Evolutionary conservation across 1,140 invertebrate genomes (phyloP), one percentile per base, ranked within the genome.

Genomic region (Dendroctonus ponderosae): DNA sequence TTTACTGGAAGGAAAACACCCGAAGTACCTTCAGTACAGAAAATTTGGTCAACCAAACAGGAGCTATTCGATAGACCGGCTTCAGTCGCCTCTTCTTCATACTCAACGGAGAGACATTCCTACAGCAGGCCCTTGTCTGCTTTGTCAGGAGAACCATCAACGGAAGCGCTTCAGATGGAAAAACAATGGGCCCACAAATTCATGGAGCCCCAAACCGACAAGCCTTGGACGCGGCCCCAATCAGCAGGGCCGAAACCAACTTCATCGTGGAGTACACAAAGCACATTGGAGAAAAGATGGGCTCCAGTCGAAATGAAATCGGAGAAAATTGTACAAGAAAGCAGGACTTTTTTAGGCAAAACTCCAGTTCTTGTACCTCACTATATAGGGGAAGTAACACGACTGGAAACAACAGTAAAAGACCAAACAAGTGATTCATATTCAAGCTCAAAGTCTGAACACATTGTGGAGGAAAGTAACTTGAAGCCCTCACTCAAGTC

Each of bases 101-200:
- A 73, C 50, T 71, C 71, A 0, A 56, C 46, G 7, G 71, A 72
- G 48, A 70, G 68, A 64, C 71, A 71, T 8, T 63, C 40, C 52
- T 66, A 61, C 11, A 64, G 62, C 12, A 66, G 67, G 63, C 70
- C 70, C 1, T 54, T 69, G 4, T 69, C 70, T n/a, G 59, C 69
- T 14, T 26, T 66, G 49, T 72, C 71, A 5, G 58, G 62, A 39
- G 72, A 74, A 66, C 83, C 83, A 5, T 84, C 84, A 5, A 53
- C 78, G 0, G 83, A 86, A 72, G 85, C 74, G 0, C 52, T 86
- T 57, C 76, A 80, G 12, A 86, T 87, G 85, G 85, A 87, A 71
- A 86, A 85, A 76, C 78, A 81, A 3, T 86, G 85, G 85, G 80
- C 82, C 11, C 84, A 84, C 57, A 85, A 85, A 72, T 77, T 76